Evolutionary conservation across 37 sponge, comb jelly and placozoan species (phyloP).

Genomic region (Beroe forskalii): DNA sequence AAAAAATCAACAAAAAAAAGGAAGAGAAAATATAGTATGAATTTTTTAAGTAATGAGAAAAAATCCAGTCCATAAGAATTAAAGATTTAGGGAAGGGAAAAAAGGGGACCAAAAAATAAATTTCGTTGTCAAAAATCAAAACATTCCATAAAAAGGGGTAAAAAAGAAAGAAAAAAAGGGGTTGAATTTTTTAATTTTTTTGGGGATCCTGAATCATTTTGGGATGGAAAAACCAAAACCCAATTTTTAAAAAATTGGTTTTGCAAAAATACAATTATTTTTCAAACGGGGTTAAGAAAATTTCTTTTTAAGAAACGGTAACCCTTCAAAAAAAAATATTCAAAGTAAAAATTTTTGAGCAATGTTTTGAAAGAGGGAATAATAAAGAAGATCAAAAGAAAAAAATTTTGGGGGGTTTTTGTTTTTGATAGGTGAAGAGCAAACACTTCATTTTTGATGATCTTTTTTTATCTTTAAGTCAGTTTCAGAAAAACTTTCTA

Average conservation of each 20-base stretch:
- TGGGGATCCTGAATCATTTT: neutral
- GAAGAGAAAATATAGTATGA: neutral
- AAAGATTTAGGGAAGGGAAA: neutral
- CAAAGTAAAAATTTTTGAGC: neutral
- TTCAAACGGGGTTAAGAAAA: neutral
- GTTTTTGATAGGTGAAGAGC: neutral
- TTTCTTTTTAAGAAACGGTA: neutral
- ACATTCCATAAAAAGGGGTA: neutral
- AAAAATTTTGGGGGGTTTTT: neutral
- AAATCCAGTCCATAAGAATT: neutral
- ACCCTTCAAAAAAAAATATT: neutral
- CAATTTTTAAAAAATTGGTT: neutral
- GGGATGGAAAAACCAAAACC: neutral
- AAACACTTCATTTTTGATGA: slow-evolving; percentile 1
- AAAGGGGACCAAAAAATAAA: neutral
- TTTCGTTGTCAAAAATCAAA: neutral
- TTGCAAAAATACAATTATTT: slow-evolving; percentile 8
- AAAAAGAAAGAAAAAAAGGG: neutral
- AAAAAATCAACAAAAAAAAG: neutral
- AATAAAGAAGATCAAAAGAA: neutral
- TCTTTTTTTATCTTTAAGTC: neutral
- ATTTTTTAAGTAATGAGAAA: neutral
- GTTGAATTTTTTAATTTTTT: neutral
- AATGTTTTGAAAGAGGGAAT: neutral
- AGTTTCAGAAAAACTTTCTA: neutral